Evolutionary conservation across 2,113 vertebrate genomes (phyloP), one percentile per base, ranked within the genome.

Genomic region (Mastomys coucha): DNA sequence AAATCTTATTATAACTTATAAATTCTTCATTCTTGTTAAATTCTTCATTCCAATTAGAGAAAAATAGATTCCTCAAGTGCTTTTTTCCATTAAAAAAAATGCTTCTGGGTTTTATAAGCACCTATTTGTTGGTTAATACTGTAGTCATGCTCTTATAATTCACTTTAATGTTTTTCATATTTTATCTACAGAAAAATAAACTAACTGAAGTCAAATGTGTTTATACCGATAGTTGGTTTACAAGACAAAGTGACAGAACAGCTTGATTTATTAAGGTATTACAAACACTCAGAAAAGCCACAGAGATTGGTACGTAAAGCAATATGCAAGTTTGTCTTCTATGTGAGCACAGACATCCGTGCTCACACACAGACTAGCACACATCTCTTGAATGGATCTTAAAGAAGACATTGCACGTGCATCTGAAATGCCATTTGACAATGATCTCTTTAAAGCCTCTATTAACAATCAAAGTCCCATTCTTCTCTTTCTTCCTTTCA

Each of bases 391-490:
- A 96, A 85, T 88, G 78, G 42, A 81, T 78, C 86, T 51, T 31
- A 89, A 72, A 19, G 58, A 6, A 1, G 86, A 89, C 0, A 0
- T 1, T 12, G 20, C 89, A 94, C 24, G 63, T 73, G 96, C 93
- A 91, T 69, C 87, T 12, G 14, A 39, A 56, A 63, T 13, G 19
- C 6, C 26, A n/a, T 36, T 93, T 89, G 73, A 33, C 95, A 95
- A 63, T 91, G 86, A 96, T 90, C 85, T 96, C 96, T 97, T 97
- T 97, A 95, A 96, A 97, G 98, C 98, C 97, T 97, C 97, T 96
- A 98, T 97, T 91, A 91, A 98, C 95, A 95, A 98, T 97, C 98
- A 95, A 94, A 98, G 91, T 97, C 93, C 96, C 95, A 97, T 96
- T 97, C 98, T 98, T 96, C 96, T 76, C 91, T 91, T 78, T 58